phyloP scores from a whole-genome alignment of 2,113 vertebrate species.

The Steatornis caripensis region DNA sequence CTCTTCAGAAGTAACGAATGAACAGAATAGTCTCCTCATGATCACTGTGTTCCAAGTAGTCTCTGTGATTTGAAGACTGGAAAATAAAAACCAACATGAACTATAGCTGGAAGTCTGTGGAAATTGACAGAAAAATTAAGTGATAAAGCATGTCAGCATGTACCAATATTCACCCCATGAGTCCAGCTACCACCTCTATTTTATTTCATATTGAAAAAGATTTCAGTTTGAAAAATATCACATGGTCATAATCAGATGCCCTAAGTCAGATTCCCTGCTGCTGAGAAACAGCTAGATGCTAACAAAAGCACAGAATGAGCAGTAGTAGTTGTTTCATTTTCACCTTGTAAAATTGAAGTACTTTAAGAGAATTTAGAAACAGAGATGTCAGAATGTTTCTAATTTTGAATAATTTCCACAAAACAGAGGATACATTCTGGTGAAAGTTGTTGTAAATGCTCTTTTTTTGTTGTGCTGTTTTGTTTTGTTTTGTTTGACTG shows the following conservation, averaged over 20 bases:
- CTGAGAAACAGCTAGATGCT: background rate
- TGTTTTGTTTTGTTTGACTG: background rate
- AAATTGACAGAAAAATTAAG: background rate
- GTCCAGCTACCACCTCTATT: background rate
- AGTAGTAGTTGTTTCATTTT: background rate
- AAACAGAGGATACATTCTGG: rapidly evolving
- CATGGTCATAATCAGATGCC: background rate
- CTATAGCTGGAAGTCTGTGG: background rate
- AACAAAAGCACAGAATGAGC: background rate
- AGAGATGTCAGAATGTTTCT: background rate
- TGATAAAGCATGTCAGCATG: background rate
- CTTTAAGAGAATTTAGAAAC: background rate
- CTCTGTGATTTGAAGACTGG: background rate
- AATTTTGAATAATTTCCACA: background rate
- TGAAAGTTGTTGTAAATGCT: background rate
- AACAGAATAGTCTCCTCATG: background rate
- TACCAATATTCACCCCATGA: background rate
- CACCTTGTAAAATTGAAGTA: background rate
- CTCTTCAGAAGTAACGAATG: background rate
- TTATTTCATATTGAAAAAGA: background rate
- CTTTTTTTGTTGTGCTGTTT: too few relatives aligned
- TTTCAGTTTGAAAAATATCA: background rate
- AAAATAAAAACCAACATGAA: background rate
- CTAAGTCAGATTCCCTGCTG: background rate
- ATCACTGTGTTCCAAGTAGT: background rate